A percentile compares a stretch with the other conserved stretches of the same genome.
phyloP scores from a whole-genome alignment of 1,140 invertebrate genomes.

The Ips nitidus region DNA sequence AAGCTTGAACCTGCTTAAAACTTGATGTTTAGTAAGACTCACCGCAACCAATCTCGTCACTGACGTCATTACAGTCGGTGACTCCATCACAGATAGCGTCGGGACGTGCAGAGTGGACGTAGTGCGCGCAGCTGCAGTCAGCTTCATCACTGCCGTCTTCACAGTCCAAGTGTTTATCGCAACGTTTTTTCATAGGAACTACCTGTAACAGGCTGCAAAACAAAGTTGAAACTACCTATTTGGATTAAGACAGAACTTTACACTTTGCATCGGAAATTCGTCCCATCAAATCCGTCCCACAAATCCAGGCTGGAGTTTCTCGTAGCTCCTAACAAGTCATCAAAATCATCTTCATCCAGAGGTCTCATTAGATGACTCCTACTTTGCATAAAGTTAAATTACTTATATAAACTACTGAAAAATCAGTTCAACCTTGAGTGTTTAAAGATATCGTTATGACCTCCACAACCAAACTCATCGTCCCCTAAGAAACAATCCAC shows the following conservation, averaged over 20 bases:
- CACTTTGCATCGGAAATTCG: slow-evolving; percentile 7
- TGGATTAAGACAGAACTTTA: slow-evolving; percentile 5
- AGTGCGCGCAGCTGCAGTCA: slow-evolving; percentile 72
- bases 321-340: not conserved
- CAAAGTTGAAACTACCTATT: slow-evolving; percentile 22
- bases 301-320: not conserved
- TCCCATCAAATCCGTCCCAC: slow-evolving; percentile 2
- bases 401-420: not conserved
- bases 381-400: not conserved
- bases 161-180: slow-evolving; percentile 73
- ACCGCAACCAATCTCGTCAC: slow-evolving; percentile 59
- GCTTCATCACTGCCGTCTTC: slow-evolving; percentile 80
- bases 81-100: slow-evolving; percentile 75
- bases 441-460: slow-evolving; percentile 37
- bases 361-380: not conserved
- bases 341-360: not conserved
- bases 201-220: slow-evolving; percentile 63
- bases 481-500: slow-evolving; percentile 75
- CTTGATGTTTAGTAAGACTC: slow-evolving; percentile 25
- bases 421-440: slow-evolving; percentile 15
- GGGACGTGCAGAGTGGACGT: slow-evolving; percentile 57
- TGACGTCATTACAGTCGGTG: slow-evolving; percentile 71
- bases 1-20: not conserved
- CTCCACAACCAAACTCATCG: slow-evolving; percentile 69
- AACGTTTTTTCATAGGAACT: slow-evolving; percentile 61